Conservation (phyloP, 2,797 vertebrate genomes). For the Notolepis coatsorum region DNA sequence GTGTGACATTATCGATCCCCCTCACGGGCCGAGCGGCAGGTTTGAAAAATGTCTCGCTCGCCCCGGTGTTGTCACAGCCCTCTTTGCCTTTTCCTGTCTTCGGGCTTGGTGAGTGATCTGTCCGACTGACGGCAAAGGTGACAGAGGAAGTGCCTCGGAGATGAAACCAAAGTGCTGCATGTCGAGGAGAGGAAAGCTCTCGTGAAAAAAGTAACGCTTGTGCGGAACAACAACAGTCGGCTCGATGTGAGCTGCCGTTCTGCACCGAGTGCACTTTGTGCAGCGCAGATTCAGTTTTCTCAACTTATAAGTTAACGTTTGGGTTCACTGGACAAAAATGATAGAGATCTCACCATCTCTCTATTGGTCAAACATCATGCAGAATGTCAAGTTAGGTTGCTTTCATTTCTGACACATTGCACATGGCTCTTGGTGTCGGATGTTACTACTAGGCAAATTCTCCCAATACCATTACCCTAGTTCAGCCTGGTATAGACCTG, state of each 20-base stretch:
- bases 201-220: not conserved
- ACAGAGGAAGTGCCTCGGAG: conserved; percentile 69
- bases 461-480: too few relatives aligned
- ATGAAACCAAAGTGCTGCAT: conserved; percentile 16
- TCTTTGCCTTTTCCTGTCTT: conserved; percentile 73
- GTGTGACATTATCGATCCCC: conserved; percentile 56
- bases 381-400: too few relatives aligned
- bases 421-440: too few relatives aligned
- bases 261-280: too few relatives aligned
- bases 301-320: too few relatives aligned
- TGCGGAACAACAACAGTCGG: not conserved
- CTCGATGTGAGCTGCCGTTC: not conserved
- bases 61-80: conserved; percentile 68
- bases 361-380: too few relatives aligned
- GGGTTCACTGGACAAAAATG: too few relatives aligned
- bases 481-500: too few relatives aligned
- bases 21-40: conserved; percentile 31
- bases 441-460: too few relatives aligned
- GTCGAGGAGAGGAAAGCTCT: not conserved
- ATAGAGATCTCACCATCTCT: too few relatives aligned
- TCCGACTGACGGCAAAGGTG: conserved; percentile 73
- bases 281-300: too few relatives aligned
- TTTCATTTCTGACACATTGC: too few relatives aligned
- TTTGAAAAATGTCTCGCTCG: conserved; percentile 54
- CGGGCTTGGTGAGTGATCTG: conserved; percentile 60